A percentile compares a stretch with the other conserved stretches of the same genome.
These are phyloP conservation scores for Caenorhabditis elegans DNA, from an alignment of 1,140 invertebrate species.

Conservation along the genomic window WBcel235 BX284602.5:9595501-9596000, in stretches of 20 bases:
- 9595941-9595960: too few relatives aligned
- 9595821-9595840: constrained; percentile 22
- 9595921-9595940: not conserved
- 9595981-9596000: not conserved
- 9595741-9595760: not conserved
- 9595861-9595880: not conserved
- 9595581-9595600: not conserved
- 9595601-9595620: not conserved
- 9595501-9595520: not conserved
- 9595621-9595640: not conserved
- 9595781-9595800: not conserved
- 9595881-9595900: constrained; percentile 7
- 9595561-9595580: too few relatives aligned
- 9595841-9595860: not conserved
- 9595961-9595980: not conserved
- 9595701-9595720: not conserved
- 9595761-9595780: not conserved
- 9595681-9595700: constrained; percentile 18
- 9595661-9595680: not conserved
- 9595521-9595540: not conserved
- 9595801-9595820: not conserved
- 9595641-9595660: not conserved
- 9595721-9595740: not conserved
- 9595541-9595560: not conserved
- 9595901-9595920: not conserved